phyloP scores from a whole-genome alignment of 1,140 invertebrate genomes.

The Cephus cinctus region DNA sequence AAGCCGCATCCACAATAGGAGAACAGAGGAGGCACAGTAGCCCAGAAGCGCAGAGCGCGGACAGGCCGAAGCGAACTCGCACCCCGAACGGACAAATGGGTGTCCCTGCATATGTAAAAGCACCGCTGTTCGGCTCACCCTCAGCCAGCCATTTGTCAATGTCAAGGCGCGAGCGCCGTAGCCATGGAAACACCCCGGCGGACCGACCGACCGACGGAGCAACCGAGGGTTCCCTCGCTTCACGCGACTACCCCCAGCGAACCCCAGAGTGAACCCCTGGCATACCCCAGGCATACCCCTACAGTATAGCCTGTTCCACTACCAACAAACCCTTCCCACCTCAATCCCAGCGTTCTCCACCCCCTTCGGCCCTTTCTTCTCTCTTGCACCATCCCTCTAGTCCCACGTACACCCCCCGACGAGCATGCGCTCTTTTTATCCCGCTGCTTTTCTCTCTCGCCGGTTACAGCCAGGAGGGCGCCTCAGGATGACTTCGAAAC shows the following conservation, averaged over 20 bases:
- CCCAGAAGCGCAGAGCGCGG: conserved; percentile 28
- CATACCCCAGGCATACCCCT: no score
- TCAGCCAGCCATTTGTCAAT: conserved; percentile 57
- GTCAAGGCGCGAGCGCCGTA: conserved; percentile 57
- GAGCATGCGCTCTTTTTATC: conserved; percentile 18
- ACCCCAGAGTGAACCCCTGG: conserved; percentile 15
- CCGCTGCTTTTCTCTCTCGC: conserved; percentile 9
- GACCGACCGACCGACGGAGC: conserved; percentile 21
- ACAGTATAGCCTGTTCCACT: no score
- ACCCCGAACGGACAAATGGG: conserved; percentile 54
- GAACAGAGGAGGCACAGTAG: conserved; percentile 19
- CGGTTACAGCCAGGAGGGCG: conserved; percentile 17
- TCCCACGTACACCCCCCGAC: not conserved
- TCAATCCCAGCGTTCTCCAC: no score
- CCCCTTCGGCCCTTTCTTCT: conserved; percentile 2
- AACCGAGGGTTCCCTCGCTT: conserved; percentile 28
- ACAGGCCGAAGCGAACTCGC: conserved; percentile 14
- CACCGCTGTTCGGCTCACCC: conserved; percentile 55
- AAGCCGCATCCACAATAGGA: conserved; percentile 14
- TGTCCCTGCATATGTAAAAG: conserved; percentile 59
- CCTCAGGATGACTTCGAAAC: conserved; percentile 16
- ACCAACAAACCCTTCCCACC: not conserved
- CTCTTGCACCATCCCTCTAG: conserved; percentile 8
- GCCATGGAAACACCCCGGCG: conserved; percentile 50
- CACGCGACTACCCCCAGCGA: not conserved